phyloP scores from a whole-genome alignment of 2,113 vertebrate genomes.

The Reinhardtius hippoglossoides region DNA sequence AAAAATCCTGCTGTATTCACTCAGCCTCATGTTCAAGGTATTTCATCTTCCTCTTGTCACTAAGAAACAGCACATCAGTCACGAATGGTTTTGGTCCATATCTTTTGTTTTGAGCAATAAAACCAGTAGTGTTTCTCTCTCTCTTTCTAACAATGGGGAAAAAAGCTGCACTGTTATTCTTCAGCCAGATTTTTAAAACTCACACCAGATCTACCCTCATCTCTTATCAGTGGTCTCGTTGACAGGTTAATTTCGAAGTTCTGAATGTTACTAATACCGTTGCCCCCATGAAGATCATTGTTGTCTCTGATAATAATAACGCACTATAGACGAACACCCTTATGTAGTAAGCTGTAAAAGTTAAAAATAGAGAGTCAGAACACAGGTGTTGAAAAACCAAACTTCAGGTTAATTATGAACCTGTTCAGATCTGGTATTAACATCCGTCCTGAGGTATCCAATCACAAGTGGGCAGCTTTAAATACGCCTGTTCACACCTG shows the following conservation, averaged over 20 bases:
- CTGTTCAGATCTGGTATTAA: no score
- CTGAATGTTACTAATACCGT: neutral
- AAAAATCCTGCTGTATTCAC: conserved; percentile 95
- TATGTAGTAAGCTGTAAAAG: no score
- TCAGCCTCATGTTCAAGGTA: conserved; percentile 98
- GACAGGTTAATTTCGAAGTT: neutral
- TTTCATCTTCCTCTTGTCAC: neutral
- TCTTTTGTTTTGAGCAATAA: neutral
- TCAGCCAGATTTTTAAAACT: neutral
- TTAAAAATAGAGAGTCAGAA: no score
- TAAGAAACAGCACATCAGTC: neutral
- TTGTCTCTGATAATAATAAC: neutral
- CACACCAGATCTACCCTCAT: neutral
- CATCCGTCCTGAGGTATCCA: no score
- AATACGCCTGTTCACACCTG: no score
- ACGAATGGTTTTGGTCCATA: neutral
- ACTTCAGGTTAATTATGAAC: no score
- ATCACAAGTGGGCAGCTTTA: no score
- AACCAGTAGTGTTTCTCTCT: neutral
- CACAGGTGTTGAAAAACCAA: no score
- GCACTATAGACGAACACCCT: no score
- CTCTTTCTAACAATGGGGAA: neutral
- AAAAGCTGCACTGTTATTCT: no score
- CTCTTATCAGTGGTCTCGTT: neutral
- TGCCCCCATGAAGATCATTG: neutral